Conservation (phyloP, 2,113 vertebrate genomes). For the Poeciliopsis occidentalis region DNA sequence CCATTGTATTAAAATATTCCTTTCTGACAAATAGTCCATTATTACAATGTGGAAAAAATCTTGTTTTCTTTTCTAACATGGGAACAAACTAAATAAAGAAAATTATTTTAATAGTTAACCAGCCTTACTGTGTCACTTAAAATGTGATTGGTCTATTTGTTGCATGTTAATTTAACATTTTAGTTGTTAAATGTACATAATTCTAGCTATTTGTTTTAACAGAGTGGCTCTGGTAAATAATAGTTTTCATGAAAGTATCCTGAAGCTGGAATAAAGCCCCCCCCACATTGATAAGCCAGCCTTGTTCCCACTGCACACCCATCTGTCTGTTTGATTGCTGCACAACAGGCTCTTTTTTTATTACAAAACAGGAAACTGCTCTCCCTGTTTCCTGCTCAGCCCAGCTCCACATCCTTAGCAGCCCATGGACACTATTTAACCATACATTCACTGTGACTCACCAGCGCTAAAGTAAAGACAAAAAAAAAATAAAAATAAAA, state of each 20-base stretch:
- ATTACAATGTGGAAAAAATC: too few relatives aligned
- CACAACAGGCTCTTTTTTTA: slow-evolving; percentile 77
- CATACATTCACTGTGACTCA: slow-evolving; percentile 59
- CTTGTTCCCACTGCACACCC: slow-evolving; percentile 79
- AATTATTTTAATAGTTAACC: too few relatives aligned
- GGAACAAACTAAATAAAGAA: too few relatives aligned
- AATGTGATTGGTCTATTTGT: too few relatives aligned
- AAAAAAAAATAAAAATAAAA: slow-evolving; percentile 43
- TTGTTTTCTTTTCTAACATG: too few relatives aligned
- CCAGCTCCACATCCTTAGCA: slow-evolving; percentile 88
- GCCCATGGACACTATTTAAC: slow-evolving; percentile 86
- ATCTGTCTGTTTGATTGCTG: slow-evolving; percentile 81
- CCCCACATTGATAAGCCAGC: slow-evolving; percentile 43
- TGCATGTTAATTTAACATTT: too few relatives aligned
- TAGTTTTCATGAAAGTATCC: background rate
- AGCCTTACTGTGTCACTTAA: too few relatives aligned
- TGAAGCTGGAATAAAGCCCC: slow-evolving; percentile 18
- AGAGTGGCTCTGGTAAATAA: background rate
- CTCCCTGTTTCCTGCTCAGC: slow-evolving; percentile 94
- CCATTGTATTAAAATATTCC: too few relatives aligned
- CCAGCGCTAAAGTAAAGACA: slow-evolving; percentile 31
- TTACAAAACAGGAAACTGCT: slow-evolving; percentile 97
- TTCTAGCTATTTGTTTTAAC: background rate
- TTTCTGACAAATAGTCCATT: too few relatives aligned
- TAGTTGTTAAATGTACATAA: background rate